Evolutionary conservation across 2,888 invertebrate species (phyloP).

Genomic region (Pseudoips prasinana): DNA sequence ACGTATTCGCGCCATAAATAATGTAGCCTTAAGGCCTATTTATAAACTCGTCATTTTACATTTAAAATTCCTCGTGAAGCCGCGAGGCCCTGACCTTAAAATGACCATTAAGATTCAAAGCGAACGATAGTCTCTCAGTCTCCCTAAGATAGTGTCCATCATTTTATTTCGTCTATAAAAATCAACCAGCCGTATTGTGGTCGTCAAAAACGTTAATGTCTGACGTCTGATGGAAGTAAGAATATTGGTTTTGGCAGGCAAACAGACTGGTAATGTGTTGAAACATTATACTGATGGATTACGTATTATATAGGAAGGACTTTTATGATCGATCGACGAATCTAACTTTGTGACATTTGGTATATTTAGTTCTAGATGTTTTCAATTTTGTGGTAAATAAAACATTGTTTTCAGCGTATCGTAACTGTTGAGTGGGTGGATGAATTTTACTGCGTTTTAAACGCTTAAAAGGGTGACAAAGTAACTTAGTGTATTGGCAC

Average conservation of each 20-base stretch:
- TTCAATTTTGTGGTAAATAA: too few species aligned
- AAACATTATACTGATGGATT: conserved; percentile 35
- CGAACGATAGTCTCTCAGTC: conserved; percentile 2
- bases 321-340: conserved; percentile 18
- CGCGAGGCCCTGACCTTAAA: conserved; percentile 26
- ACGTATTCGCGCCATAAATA: background rate
- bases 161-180: conserved; percentile 25
- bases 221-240: conserved; percentile 33
- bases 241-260: conserved; percentile 46
- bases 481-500: too few species aligned
- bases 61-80: conserved; percentile 23
- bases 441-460: too few species aligned
- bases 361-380: too few species aligned
- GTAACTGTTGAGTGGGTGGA: too few species aligned
- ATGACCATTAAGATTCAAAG: conserved; percentile 25
- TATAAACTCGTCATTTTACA: conserved; percentile 20
- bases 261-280: conserved; percentile 40
- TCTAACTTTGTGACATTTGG: too few species aligned
- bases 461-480: too few species aligned
- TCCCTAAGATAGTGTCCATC: conserved; percentile 12
- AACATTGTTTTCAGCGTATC: too few species aligned
- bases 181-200: conserved; percentile 27
- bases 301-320: conserved; percentile 19
- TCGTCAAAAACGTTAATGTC: conserved; percentile 26
- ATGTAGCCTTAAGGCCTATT: conserved; percentile 7